phyloP scores from a whole-genome alignment of 2,888 invertebrate species.

The Stenodera caucasica region DNA sequence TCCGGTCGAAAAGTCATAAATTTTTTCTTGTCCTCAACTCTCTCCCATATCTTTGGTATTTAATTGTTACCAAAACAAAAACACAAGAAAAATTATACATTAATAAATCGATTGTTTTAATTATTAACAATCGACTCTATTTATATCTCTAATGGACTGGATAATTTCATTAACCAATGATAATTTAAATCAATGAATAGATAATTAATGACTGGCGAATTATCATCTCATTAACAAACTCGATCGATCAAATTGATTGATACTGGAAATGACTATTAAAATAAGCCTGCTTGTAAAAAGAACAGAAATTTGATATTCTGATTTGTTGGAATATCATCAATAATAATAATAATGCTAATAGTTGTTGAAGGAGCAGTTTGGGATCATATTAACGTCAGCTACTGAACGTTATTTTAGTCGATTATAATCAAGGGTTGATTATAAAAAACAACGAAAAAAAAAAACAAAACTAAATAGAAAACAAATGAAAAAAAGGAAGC shows the following conservation, averaged over 20 bases:
- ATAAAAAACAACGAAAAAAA: not conserved
- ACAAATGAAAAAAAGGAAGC: too few relatives aligned
- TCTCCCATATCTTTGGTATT: not conserved
- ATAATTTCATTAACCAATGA: not conserved
- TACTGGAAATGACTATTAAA: too few relatives aligned
- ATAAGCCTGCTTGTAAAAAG: too few relatives aligned
- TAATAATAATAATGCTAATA: not conserved
- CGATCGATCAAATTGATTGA: too few relatives aligned
- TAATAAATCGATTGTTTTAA: too few relatives aligned
- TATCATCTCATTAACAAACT: not conserved
- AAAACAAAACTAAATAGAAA: not conserved
- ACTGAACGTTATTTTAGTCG: not conserved
- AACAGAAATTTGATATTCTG: too few relatives aligned
- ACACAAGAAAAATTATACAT: not conserved
- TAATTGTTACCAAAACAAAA: not conserved
- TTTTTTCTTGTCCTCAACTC: not conserved
- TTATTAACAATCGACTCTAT: too few relatives aligned
- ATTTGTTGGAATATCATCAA: not conserved
- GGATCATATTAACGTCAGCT: slow-evolving; percentile 1
- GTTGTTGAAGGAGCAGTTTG: not conserved
- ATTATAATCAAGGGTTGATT: not conserved
- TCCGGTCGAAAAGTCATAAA: not conserved
- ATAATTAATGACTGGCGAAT: not conserved
- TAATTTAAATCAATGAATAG: not conserved
- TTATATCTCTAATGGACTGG: not conserved